Conservation (phyloP, 2,797 vertebrate genomes). For the Scleropages formosus region DNA sequence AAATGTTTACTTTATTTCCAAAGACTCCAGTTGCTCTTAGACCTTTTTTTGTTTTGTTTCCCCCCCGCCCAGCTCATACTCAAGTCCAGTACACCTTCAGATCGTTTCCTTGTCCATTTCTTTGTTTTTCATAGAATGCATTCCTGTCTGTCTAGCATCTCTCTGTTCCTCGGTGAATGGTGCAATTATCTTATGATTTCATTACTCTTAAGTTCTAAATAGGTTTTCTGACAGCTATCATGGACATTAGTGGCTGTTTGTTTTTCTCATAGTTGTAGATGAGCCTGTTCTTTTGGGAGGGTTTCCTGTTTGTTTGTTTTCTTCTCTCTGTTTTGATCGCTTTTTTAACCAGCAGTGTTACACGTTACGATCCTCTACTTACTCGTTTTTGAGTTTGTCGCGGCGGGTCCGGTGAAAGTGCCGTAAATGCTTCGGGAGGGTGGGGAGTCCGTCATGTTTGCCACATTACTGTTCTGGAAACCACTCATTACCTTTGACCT, state of each 20-base stretch:
- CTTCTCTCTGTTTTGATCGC: constrained; percentile 47
- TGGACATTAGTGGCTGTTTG: constrained; percentile 62
- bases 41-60: constrained; percentile 57
- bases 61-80: constrained; percentile 11
- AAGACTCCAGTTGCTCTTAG: constrained; percentile 53
- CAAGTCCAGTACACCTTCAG: constrained; percentile 61
- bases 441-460: constrained; percentile 41
- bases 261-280: constrained; percentile 51
- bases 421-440: constrained; percentile 47
- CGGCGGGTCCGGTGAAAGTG: constrained; percentile 30
- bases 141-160: constrained; percentile 87
- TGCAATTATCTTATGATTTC: constrained; percentile 64
- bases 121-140: constrained; percentile 81
- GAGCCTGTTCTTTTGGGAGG: constrained; percentile 46
- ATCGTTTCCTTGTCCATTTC: constrained; percentile 61
- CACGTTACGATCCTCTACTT: neutral
- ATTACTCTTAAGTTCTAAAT: constrained; percentile 54
- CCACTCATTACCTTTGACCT: constrained; percentile 38
- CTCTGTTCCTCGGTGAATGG: constrained; percentile 73
- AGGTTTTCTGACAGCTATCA: constrained; percentile 61
- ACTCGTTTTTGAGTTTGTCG: neutral
- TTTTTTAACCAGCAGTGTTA: constrained; percentile 31
- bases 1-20: constrained; percentile 20
- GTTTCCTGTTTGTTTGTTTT: constrained; percentile 44
- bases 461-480: constrained; percentile 38